phyloP scores from a whole-genome alignment of 2,113 vertebrate genomes.

The Brachypodius melanocephalos region DNA sequence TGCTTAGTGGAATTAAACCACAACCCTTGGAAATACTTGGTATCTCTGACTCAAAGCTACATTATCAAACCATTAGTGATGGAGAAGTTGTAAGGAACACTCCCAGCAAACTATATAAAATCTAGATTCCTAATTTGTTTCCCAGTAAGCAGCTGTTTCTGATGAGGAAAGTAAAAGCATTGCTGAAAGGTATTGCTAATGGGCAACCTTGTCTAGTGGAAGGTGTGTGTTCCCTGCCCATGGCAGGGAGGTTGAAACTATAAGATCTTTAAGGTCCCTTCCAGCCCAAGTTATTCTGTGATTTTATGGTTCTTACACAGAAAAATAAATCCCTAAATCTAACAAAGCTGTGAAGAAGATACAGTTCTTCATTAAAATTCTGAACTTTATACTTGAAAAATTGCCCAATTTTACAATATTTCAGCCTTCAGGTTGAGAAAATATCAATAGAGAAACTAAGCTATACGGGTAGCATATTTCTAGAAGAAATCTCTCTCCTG shows the following conservation, averaged over 20 bases:
- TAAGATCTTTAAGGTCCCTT: neutral
- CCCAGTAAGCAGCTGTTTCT: neutral
- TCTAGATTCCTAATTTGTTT: neutral
- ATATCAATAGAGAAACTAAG: neutral
- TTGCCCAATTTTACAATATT: neutral
- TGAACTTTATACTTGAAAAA: neutral
- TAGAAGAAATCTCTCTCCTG: neutral
- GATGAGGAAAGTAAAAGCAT: neutral
- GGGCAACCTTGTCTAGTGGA: neutral
- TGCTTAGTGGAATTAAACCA: neutral
- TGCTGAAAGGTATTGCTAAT: neutral
- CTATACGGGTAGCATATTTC: neutral
- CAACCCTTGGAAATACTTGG: neutral
- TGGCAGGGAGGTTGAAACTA: neutral
- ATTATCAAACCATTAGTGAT: neutral
- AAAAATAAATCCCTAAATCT: neutral
- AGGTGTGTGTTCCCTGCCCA: neutral
- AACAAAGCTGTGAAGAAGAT: neutral
- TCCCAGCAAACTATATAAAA: neutral
- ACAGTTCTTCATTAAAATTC: neutral
- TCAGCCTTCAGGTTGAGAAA: neutral
- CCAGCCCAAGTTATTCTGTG: neutral
- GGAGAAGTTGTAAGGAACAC: neutral
- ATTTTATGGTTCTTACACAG: neutral
- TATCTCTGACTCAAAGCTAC: neutral